A percentile compares a stretch with the other conserved stretches of the same genome.
These are phyloP conservation scores for Bombus waltoni DNA, from an alignment of 1,140 invertebrate species.

Conservation along the genomic window DNA sequence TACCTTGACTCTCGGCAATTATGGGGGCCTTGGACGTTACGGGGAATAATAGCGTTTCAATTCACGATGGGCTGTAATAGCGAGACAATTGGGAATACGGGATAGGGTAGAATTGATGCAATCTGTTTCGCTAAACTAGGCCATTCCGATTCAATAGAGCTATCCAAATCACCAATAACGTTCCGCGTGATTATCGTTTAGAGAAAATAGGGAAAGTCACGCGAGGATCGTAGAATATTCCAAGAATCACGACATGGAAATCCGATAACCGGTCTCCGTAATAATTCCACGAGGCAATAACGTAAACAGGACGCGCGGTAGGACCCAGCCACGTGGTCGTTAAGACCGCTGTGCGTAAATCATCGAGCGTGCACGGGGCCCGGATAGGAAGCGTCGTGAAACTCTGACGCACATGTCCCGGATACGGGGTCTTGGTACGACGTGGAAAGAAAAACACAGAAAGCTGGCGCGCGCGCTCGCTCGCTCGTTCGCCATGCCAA, in stretches of 20 bases:
- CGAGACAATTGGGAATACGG: not conserved
- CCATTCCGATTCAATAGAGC: not conserved
- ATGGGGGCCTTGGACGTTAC: not conserved
- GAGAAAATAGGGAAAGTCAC: not conserved
- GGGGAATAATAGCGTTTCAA: conserved; percentile 12
- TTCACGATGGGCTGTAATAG: not conserved
- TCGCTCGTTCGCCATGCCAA: not conserved
- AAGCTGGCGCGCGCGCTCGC: not conserved
- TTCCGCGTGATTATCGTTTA: not conserved
- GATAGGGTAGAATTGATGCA: not conserved
- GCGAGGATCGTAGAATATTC: no score
- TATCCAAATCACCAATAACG: not conserved
- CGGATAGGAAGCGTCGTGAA: conserved; percentile 9
- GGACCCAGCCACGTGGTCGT: conserved; percentile 21
- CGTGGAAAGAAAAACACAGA: conserved; percentile 42
- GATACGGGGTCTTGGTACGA: conserved; percentile 33
- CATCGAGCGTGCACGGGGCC: not conserved
- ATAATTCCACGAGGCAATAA: not conserved
- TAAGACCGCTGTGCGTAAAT: conserved; percentile 14
- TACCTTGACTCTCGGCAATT: conserved; percentile 45
- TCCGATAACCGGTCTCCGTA: not conserved
- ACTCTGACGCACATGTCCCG: conserved; percentile 54
- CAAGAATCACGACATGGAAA: not conserved
- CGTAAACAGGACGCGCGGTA: conserved; percentile 13
- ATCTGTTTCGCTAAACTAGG: not conserved